Evolutionary conservation across 2,888 invertebrate species (phyloP), one percentile per base, ranked within the genome.

Genomic region (Magallana nippona): DNA sequence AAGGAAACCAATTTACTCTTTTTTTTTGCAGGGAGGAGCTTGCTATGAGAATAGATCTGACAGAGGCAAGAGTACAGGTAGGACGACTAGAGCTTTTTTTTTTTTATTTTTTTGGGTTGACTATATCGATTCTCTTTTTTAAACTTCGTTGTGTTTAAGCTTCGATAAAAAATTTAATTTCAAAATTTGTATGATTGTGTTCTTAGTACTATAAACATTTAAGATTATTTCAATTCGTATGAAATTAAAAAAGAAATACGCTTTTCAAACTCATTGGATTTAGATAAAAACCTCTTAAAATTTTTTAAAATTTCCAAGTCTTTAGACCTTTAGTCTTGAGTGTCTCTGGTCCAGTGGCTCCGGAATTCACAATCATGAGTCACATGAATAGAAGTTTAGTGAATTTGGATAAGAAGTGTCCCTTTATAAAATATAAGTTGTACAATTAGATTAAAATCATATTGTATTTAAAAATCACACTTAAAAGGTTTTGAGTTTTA

Each of bases 1-100:
- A 8, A 44, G 44, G 44, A 44, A 44, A 44, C 8, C 44, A 8
- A 44, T 44, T 44, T 44, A 44, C 44, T 8, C 44, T 5, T 1
- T 1, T 27, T 44, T 44, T 44, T 44, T 89, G 17, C 89, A 93
- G 93, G 81, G 93, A 93, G 82, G 93, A 93, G 78, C 83, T 93
- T 62, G 93, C 93, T 0, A 89, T 93, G 90, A 82, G 93, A 81
- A 93, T 93, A 56, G 91, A 92, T 79, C 86, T 93, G 55, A 93
- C 93, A 19, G 93, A 93, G 86, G 93, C 93, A 8, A 85, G 93
- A 86, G 93, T 93, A 15, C 93, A 93, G 92, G 93, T 93, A 85
- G 84, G 86, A 82, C 11, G 10, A 71, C 71, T 27, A 27, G 27
- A 27, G 27, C 27, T 27, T 27, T 27, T 1, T 15, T 71, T 63